Conservation (phyloP, 2,797 vertebrate species). For the Balearica regulorum region DNA sequence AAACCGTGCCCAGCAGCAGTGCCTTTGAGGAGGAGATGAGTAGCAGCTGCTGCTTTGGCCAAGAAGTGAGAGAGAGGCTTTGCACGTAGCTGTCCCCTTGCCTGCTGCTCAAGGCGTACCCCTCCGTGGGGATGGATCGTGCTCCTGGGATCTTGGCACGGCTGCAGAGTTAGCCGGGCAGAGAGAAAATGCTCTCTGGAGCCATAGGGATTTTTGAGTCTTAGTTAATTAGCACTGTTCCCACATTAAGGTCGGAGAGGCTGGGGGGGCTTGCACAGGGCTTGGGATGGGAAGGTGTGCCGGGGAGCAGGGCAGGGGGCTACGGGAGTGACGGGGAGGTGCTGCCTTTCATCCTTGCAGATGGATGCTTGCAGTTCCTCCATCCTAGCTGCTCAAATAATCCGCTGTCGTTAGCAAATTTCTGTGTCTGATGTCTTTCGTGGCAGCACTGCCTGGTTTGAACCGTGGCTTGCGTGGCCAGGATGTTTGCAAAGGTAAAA, state of each 20-base stretch:
- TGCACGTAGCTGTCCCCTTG: accelerated
- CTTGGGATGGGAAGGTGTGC: not conserved
- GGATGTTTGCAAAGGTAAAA: not conserved
- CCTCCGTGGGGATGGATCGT: not conserved
- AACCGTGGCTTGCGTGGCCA: not conserved
- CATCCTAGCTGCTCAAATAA: not conserved
- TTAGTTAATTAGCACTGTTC: not conserved
- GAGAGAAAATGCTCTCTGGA: not conserved
- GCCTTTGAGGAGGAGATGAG: not conserved
- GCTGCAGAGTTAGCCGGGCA: not conserved
- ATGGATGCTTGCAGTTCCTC: not conserved
- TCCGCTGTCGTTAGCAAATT: not conserved
- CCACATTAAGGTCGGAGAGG: not conserved
- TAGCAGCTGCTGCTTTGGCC: not conserved
- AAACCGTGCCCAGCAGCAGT: not conserved
- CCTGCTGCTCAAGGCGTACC: not conserved
- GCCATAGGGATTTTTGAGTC: not conserved
- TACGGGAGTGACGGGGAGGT: not conserved
- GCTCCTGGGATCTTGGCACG: not conserved
- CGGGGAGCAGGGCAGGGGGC: not conserved
- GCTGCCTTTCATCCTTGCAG: not conserved
- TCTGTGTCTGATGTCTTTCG: not conserved
- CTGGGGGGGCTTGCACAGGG: not conserved
- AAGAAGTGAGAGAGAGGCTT: not conserved
- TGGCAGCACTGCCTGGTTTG: not conserved